Evolutionary conservation across 2,888 invertebrate species (phyloP).

Genomic region (Rhaphigaster nebulosa): DNA sequence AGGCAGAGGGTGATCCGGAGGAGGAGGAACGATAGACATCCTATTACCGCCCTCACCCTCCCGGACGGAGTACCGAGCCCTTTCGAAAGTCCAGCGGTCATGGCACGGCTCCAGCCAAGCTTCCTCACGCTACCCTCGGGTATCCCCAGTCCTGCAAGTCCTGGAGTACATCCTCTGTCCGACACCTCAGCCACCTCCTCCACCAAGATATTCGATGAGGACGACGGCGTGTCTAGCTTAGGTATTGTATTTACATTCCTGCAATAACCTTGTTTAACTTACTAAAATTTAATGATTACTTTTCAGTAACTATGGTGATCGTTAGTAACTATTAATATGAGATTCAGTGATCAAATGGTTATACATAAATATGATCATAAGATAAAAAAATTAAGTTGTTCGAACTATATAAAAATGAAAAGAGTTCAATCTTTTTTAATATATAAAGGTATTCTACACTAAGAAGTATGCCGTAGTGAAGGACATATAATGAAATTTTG

Average conservation of each 20-base stretch:
- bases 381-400: no score
- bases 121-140: conserved; percentile 61
- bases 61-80: conserved; percentile 69
- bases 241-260: conserved; percentile 56
- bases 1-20: conserved; percentile 65
- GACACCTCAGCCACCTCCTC: conserved; percentile 53
- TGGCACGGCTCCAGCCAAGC: conserved; percentile 64
- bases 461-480: no score
- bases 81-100: conserved; percentile 63
- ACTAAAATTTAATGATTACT: no score
- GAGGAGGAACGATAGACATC: conserved; percentile 61
- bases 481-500: no score
- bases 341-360: no score
- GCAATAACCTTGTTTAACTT: no score
- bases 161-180: conserved; percentile 64
- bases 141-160: conserved; percentile 71
- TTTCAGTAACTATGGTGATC: no score
- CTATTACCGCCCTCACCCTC: conserved; percentile 67
- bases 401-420: no score
- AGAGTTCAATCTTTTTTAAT: no score
- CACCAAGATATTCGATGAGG: conserved; percentile 64
- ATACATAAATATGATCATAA: no score
- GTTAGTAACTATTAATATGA: no score
- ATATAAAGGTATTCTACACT: no score
- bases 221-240: conserved; percentile 64